Evolutionary conservation across 2,888 invertebrate species (phyloP).

Genomic region (Ellobium chinense): DNA sequence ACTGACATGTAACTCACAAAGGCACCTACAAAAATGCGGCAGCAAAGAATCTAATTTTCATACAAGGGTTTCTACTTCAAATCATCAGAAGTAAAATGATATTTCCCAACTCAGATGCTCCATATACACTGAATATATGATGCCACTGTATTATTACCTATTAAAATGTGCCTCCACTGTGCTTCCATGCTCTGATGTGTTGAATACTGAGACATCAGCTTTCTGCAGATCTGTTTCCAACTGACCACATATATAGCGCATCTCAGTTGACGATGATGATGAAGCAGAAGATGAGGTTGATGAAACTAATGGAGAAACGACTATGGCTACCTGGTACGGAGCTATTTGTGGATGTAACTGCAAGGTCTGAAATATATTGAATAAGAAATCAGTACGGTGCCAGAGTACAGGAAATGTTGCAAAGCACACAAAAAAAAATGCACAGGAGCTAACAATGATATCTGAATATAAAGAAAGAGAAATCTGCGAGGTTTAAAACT

Average conservation of each 20-base stretch:
- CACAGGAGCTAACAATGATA: too few species aligned
- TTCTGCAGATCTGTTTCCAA: slow-evolving; percentile 57
- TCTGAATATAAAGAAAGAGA: too few species aligned
- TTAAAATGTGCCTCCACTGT: slow-evolving; percentile 56
- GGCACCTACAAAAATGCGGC: too few species aligned
- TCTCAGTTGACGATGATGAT: slow-evolving; percentile 56
- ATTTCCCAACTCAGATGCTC: too few species aligned
- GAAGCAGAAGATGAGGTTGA: slow-evolving; percentile 37
- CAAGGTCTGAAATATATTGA: slow-evolving; percentile 58
- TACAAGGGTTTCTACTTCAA: too few species aligned
- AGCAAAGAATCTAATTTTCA: too few species aligned
- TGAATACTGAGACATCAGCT: slow-evolving; percentile 60
- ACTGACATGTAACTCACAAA: too few species aligned
- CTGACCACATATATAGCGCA: slow-evolving; percentile 61
- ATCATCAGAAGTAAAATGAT: too few species aligned
- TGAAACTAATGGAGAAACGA: slow-evolving; percentile 51
- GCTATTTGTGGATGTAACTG: slow-evolving; percentile 66
- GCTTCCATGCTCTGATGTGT: slow-evolving; percentile 49
- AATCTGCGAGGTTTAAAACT: too few species aligned
- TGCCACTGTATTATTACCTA: too few species aligned
- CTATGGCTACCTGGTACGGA: slow-evolving; percentile 68
- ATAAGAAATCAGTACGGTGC: not conserved
- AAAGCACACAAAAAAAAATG: too few species aligned
- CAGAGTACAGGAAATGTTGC: not conserved
- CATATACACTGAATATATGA: too few species aligned